Evolutionary conservation across 2,797 vertebrate species (phyloP).

Genomic region (Ara ararauna): DNA sequence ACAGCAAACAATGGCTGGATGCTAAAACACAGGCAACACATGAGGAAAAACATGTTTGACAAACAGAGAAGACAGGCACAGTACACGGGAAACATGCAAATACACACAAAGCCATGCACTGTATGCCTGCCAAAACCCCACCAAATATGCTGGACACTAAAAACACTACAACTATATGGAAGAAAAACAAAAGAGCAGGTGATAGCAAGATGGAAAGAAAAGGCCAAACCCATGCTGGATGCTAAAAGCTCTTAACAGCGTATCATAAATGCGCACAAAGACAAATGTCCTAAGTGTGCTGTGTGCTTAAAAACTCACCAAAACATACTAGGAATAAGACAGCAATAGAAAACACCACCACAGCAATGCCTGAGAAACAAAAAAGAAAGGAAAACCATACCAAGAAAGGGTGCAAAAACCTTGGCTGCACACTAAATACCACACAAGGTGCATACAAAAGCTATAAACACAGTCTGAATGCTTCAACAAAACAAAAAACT

Average conservation of each 20-base stretch:
- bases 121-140: neutral
- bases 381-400: neutral
- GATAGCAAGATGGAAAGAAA: neutral
- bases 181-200: fast-evolving
- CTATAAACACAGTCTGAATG: neutral
- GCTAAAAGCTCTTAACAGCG: neutral
- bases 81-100: neutral
- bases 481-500: too few relatives aligned
- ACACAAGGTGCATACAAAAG: neutral
- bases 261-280: neutral
- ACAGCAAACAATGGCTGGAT: neutral
- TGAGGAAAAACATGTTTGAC: neutral
- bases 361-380: neutral
- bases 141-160: neutral
- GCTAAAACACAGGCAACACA: fast-evolving
- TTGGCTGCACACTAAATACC: neutral
- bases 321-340: neutral
- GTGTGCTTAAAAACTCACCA: neutral
- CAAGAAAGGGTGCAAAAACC: neutral
- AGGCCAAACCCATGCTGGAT: neutral
- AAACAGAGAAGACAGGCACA: neutral
- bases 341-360: neutral
- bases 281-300: neutral
- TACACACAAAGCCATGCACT: neutral
- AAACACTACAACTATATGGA: neutral